Percentiles rank a stretch among this genome's conserved stretches.
Evolutionary conservation across 1,140 invertebrate genomes (phyloP).

Genomic region (fruit fly (Drosophila melanogaster)): DNA sequence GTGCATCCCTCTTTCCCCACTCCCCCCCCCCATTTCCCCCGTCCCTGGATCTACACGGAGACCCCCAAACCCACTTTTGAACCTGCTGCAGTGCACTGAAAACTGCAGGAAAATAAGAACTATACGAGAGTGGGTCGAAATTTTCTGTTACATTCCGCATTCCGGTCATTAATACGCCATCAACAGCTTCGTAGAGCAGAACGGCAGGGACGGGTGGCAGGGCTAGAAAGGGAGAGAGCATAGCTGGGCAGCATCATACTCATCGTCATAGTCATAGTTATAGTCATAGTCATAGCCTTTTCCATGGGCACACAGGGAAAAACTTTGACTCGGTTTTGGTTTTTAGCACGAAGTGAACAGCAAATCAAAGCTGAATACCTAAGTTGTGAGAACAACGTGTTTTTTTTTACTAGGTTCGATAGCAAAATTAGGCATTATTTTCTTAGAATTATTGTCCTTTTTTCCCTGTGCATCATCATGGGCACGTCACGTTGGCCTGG

Average conservation of each 20-base stretch:
- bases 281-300: neutral
- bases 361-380: too few relatives aligned
- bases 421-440: too few relatives aligned
- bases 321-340: neutral
- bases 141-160: conserved; percentile 77
- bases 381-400: too few relatives aligned
- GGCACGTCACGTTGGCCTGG: conserved; percentile 37
- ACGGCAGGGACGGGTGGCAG: neutral
- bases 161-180: conserved; percentile 82
- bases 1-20: neutral
- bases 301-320: neutral
- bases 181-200: conserved; percentile 37
- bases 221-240: conserved; percentile 29
- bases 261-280: conserved; percentile 14
- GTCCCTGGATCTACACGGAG: neutral
- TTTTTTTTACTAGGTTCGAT: too few relatives aligned
- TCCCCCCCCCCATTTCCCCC: neutral
- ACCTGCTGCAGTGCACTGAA: conserved; percentile 39
- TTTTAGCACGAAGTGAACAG: too few relatives aligned
- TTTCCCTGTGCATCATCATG: conserved; percentile 21
- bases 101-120: conserved; percentile 36
- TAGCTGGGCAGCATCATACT: conserved; percentile 14
- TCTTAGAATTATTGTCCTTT: neutral
- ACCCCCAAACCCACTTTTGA: neutral
- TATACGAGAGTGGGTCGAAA: conserved; percentile 10